Evolutionary conservation across 2,888 invertebrate genomes (phyloP).

Genomic region (Hydroisotoma schaefferi): DNA sequence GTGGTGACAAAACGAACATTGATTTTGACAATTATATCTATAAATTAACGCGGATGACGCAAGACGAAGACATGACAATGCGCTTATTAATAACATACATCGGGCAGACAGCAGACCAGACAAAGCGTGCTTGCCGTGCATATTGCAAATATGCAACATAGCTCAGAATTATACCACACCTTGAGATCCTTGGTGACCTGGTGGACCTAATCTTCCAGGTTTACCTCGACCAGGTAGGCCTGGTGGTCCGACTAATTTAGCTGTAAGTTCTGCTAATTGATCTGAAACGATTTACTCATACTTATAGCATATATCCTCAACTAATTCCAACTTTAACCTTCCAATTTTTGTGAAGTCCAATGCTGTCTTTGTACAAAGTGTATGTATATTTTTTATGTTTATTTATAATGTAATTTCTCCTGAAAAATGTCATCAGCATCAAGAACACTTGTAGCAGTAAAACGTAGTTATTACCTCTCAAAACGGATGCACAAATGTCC

Average conservation of each 20-base stretch:
- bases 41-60: background rate
- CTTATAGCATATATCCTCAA: no score
- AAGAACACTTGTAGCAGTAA: background rate
- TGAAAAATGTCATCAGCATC: background rate
- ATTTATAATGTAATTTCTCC: background rate
- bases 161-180: constrained; percentile 54
- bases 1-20: background rate
- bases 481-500: constrained; percentile 73
- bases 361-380: no score
- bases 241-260: constrained; percentile 62
- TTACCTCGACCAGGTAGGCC: constrained; percentile 65
- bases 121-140: no score
- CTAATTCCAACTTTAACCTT: background rate
- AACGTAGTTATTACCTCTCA: constrained; percentile 62
- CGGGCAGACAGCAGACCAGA: constrained; percentile 3
- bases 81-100: background rate
- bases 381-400: no score
- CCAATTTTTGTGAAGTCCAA: no score
- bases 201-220: constrained; percentile 66
- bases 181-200: constrained; percentile 66
- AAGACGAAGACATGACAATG: constrained; percentile 1
- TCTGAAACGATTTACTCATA: constrained; percentile 56
- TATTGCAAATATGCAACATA: background rate
- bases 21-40: background rate
- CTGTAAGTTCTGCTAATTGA: constrained; percentile 67